These are phyloP conservation scores for Biston stratarius DNA, from an alignment of 2,888 invertebrate species.

Conservation along the genomic window DNA sequence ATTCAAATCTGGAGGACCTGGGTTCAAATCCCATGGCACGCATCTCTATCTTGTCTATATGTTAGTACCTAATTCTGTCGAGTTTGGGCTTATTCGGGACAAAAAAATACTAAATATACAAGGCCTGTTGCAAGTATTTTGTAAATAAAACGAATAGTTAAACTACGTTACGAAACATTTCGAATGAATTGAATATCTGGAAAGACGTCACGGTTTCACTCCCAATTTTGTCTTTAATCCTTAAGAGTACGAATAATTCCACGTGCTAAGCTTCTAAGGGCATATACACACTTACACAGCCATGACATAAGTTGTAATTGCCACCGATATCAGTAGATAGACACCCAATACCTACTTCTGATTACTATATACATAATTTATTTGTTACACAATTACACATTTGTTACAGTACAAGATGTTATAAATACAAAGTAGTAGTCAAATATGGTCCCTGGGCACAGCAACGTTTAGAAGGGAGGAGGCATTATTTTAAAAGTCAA, in stretches of 20 bases:
- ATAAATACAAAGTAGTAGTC: too few relatives aligned
- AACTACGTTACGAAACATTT: constrained; percentile 1
- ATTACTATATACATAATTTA: too few relatives aligned
- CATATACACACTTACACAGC: constrained; percentile 13
- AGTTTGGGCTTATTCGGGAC: too few relatives aligned
- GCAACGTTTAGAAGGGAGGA: too few relatives aligned
- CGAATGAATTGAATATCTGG: not conserved
- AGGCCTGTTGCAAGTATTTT: not conserved
- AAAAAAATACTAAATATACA: not conserved
- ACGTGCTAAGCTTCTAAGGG: constrained; percentile 16
- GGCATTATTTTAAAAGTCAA: too few relatives aligned
- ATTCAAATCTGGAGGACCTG: too few relatives aligned
- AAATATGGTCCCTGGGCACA: too few relatives aligned
- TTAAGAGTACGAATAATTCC: constrained; percentile 7
- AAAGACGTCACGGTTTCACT: constrained; percentile 13
- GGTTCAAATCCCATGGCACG: too few relatives aligned
- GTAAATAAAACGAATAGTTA: not conserved
- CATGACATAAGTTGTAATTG: constrained; percentile 14
- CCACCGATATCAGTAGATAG: not conserved
- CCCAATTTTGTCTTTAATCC: constrained; percentile 13
- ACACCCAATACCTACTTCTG: not conserved
- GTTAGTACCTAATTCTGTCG: too few relatives aligned
- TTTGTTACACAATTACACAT: too few relatives aligned
- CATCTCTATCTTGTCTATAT: too few relatives aligned
- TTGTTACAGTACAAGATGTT: too few relatives aligned